Base-by-base conservation (phyloP, 92 coral and sea anemone species). In the Pocillopora meandrina region DNA sequence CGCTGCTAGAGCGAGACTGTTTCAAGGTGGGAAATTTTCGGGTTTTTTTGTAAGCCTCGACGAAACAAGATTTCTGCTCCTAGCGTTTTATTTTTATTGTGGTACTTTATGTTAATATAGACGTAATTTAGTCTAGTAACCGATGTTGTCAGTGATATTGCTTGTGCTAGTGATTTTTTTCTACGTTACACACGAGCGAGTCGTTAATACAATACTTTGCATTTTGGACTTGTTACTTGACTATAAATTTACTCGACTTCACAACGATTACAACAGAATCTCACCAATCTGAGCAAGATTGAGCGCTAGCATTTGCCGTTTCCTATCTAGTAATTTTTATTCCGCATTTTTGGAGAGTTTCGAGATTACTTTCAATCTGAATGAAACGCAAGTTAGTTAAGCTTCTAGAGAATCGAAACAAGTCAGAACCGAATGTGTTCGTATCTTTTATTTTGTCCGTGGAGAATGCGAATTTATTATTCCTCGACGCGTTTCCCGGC, bases 1-100 rank as follows among this genome's bases (percentile, higher is more conserved):
- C 99, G 23, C 85, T 96, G 49, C 78, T 87, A 90, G 96, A 96
- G 77, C 94, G 95, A 35, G 90, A 92, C 36, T 96, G 99, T 82
- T 96, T 96, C 77, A 95, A 96, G 99, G 99, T 96, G 79, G 89
- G 98, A 72, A 12, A 12, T 19, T 23, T 26, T 65, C 52, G 52
- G 52, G 52, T 49, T 14, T 15, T 17, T 26, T 23, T 82, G 15
- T 82, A 15, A 47, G 11, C 26, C 74, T 73, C 21, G 31, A 56
- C 71, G 35, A n/a, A 60, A 5, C 31, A 26, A 71, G 71, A 59
- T 82, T 74, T 42, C 52, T 42, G 0, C 52, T 42, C 52, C 52
- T 61, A 16, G 55, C 59, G 58, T 42, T 83, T 74, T 71, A 34
- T 21, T 58, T 69, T 33, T 70, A 70, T 79, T 66, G 63, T 61